A percentile compares a stretch with the other conserved stretches of the same genome.
Conservation (phyloP, 2,113 vertebrate genomes). For the Martes martes region DNA sequence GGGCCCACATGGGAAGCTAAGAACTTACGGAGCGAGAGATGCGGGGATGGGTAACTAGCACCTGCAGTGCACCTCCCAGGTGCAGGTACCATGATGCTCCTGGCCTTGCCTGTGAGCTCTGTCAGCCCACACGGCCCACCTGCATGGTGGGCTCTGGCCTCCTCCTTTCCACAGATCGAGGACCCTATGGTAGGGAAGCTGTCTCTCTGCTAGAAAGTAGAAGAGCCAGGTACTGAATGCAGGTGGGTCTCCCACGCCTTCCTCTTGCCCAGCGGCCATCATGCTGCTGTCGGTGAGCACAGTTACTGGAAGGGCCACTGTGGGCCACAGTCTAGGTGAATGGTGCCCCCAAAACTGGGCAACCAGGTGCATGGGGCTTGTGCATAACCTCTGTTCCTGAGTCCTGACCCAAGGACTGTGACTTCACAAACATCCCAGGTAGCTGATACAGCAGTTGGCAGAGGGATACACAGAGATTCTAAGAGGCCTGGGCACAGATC, state of each 20-base stretch:
- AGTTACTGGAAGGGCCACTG: not conserved
- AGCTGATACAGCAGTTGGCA: not conserved
- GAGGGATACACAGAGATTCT: not conserved
- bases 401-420: not conserved
- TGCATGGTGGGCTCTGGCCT: not conserved
- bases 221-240: not conserved
- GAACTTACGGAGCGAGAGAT: not conserved
- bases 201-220: not conserved
- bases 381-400: not conserved
- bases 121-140: not conserved
- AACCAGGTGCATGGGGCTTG: not conserved
- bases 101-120: not conserved
- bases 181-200: not conserved
- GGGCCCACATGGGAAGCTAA: not conserved
- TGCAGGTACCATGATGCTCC: not conserved
- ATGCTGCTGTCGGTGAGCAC: accelerated
- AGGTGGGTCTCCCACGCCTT: not conserved
- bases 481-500: not conserved
- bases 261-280: accelerated
- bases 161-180: not conserved
- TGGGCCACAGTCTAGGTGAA: not conserved
- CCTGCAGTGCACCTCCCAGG: not conserved
- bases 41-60: not conserved
- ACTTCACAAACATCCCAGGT: not conserved
- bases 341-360: not conserved